Evolutionary conservation across 2,113 vertebrate genomes (phyloP).

Genomic region (Protobothrops flavoviridis): DNA sequence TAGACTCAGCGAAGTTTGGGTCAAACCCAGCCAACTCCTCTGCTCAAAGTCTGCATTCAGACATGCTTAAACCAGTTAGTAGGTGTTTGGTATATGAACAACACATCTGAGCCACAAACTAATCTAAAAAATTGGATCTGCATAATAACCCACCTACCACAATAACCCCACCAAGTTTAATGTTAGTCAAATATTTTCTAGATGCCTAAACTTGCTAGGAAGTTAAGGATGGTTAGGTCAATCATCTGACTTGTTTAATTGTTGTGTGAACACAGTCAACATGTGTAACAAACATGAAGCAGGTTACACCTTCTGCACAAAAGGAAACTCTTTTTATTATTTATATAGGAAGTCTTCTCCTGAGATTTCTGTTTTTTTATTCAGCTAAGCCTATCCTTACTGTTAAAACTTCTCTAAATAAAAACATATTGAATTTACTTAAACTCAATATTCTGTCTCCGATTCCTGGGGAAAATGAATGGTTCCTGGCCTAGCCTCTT

Average conservation of each 20-base stretch:
- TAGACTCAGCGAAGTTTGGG: neutral
- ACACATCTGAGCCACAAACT: neutral
- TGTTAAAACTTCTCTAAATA: constrained; percentile 33
- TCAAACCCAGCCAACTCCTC: neutral
- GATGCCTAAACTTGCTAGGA: neutral
- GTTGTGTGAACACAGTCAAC: neutral
- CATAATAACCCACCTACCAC: no score
- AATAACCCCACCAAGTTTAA: neutral
- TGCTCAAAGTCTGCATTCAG: neutral
- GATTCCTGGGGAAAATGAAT: constrained; percentile 41
- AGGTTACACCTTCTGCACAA: neutral
- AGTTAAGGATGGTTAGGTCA: neutral
- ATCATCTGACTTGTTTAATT: neutral
- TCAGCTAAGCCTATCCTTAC: neutral
- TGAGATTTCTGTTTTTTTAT: rapidly evolving
- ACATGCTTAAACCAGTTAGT: neutral
- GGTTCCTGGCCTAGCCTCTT: neutral
- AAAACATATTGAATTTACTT: constrained; percentile 64
- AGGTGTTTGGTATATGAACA: neutral
- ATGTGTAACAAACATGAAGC: neutral
- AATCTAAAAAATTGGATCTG: neutral
- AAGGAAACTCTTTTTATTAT: neutral
- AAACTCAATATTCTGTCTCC: constrained; percentile 64
- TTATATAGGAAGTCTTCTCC: neutral
- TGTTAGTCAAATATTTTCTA: neutral